Percentiles rank a stretch among this genome's conserved stretches.
These are phyloP conservation scores for Trichonephila clavipes DNA, from an alignment of 1,140 invertebrate genomes.

Conservation along the genomic window DNA sequence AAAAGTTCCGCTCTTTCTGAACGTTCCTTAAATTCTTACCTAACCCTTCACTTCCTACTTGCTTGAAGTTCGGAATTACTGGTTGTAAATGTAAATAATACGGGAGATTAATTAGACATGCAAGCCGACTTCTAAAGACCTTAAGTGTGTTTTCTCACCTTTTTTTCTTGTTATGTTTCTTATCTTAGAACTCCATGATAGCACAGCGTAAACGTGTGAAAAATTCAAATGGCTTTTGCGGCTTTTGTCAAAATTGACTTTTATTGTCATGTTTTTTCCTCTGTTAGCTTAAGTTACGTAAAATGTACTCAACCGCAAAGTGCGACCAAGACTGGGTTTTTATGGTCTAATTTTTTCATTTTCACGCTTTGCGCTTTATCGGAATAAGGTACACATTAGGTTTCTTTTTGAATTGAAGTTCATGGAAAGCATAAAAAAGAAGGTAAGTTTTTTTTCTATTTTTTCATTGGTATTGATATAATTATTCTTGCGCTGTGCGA, in stretches of 20 bases:
- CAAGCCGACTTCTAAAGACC: constrained; percentile 68
- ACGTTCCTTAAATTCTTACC: constrained; percentile 73
- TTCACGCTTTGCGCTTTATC: not conserved
- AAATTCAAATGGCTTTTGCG: constrained; percentile 74
- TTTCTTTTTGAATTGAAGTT: not conserved
- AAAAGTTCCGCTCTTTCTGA: constrained; percentile 66
- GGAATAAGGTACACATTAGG: not conserved
- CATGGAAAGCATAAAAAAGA: not conserved
- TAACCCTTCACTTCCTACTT: constrained; percentile 52
- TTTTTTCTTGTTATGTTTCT: constrained; percentile 47
- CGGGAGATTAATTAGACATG: constrained; percentile 74
- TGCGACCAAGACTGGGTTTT: not conserved
- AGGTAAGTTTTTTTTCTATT: too few relatives aligned
- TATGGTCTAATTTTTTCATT: not conserved
- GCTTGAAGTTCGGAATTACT: constrained; percentile 48
- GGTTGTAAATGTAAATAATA: constrained; percentile 75
- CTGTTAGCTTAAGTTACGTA: constrained; percentile 23
- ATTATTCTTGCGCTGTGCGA: too few relatives aligned
- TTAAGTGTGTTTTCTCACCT: constrained; percentile 35
- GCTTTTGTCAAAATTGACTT: constrained; percentile 67
- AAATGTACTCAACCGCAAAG: constrained; percentile 60
- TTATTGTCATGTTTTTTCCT: constrained; percentile 34
- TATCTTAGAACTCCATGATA: constrained; percentile 54
- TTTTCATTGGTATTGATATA: too few relatives aligned
- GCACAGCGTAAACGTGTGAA: constrained; percentile 61